These are phyloP conservation scores for Clusia tigrina DNA, from an alignment of 2,888 invertebrate genomes.

Conservation along the genomic window DNA sequence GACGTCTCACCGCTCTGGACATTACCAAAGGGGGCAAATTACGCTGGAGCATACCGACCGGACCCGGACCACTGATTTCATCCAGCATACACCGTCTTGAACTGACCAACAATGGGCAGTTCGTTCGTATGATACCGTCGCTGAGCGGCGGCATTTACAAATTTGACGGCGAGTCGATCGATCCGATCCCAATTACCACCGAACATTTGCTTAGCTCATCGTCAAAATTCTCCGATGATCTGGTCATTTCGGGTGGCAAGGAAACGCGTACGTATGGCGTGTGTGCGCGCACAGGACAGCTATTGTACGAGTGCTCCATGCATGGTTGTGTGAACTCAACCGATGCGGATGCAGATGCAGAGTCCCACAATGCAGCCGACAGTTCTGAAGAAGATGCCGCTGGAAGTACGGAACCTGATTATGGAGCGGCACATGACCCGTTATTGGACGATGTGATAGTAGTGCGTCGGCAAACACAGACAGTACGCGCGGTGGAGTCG, in stretches of 20 bases:
- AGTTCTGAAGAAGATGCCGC: constrained; percentile 13
- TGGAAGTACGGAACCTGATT: constrained; percentile 14
- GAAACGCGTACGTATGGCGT: constrained; percentile 87
- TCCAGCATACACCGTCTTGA: constrained; percentile 90
- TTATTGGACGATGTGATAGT: constrained; percentile 72
- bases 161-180: constrained; percentile 87
- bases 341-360: constrained; percentile 60
- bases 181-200: constrained; percentile 86
- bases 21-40: constrained; percentile 72
- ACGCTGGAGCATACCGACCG: constrained; percentile 82
- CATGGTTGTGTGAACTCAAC: constrained; percentile 77
- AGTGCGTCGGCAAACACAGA: constrained; percentile 83
- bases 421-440: constrained; percentile 52
- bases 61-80: constrained; percentile 78
- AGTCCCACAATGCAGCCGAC: constrained; percentile 25
- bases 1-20: constrained; percentile 83
- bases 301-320: constrained; percentile 81
- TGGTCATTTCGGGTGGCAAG: constrained; percentile 88
- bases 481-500: constrained; percentile 89
- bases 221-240: constrained; percentile 83
- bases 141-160: constrained; percentile 90
- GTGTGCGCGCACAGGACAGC: constrained; percentile 74
- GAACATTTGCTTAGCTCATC: constrained; percentile 88
- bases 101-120: constrained; percentile 83
- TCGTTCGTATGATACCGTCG: constrained; percentile 90